A percentile compares a stretch with the other conserved stretches of the same genome.
Conservation (phyloP, 2,113 vertebrate species). For the Misgurnus anguillicaudatus region DNA sequence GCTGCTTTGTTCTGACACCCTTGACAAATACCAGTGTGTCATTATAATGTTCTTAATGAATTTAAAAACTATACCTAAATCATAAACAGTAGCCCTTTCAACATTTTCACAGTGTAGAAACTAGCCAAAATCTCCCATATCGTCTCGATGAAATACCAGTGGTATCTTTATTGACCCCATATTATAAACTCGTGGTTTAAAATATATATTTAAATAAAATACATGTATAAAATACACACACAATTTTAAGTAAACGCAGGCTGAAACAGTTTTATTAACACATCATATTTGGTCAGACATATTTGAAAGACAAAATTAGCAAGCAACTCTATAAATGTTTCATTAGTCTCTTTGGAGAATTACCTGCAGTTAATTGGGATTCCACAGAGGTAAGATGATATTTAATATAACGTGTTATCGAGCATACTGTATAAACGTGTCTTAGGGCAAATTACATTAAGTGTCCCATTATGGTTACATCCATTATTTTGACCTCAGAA, state of each 20-base stretch:
- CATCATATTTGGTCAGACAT: neutral
- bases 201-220: no score
- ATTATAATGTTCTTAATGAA: no score
- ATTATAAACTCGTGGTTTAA: neutral
- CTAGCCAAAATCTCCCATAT: no score
- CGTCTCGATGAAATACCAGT: no score
- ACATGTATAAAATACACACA: no score
- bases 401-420: neutral
- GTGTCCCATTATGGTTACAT: neutral
- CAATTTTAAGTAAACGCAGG: neutral
- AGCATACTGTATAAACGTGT: neutral
- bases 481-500: neutral
- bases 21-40: no score
- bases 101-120: no score
- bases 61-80: no score
- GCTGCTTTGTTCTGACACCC: no score
- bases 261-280: neutral
- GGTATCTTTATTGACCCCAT: no score
- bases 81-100: no score
- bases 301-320: neutral
- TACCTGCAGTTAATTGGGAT: neutral
- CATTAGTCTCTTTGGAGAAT: neutral
- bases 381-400: slow-evolving; percentile 18
- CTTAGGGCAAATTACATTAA: neutral
- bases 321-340: slow-evolving; percentile 5